Evolutionary conservation across 2,113 vertebrate species (phyloP).

Genomic region (Pachyramphus minor): DNA sequence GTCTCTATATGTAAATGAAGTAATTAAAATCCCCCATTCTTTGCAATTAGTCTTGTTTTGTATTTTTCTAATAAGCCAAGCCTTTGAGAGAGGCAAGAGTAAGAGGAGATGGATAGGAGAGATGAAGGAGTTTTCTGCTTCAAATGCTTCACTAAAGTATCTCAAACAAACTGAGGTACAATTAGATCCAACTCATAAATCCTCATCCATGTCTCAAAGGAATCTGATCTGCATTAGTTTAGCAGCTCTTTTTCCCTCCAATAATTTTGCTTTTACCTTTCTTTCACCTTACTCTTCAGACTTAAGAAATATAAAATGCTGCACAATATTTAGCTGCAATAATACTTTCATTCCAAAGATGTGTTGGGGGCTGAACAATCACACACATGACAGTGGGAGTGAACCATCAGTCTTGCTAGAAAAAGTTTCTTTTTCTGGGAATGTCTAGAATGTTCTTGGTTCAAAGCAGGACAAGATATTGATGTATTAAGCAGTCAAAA

Average conservation of each 20-base stretch:
- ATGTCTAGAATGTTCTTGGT: neutral
- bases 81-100: neutral
- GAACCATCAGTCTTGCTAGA: neutral
- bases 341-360: neutral
- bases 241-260: neutral
- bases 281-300: neutral
- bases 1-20: constrained; percentile 63
- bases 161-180: neutral
- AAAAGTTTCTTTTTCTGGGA: neutral
- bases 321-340: neutral
- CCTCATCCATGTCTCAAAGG: neutral
- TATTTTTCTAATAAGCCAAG: constrained; percentile 39
- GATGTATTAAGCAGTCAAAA: neutral
- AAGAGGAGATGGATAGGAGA: neutral
- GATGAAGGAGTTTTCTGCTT: neutral
- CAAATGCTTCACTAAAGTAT: neutral
- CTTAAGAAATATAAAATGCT: neutral
- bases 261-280: neutral
- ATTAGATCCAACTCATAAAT: neutral
- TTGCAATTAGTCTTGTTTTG: constrained; percentile 48
- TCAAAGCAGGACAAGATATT: neutral
- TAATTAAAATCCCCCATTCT: constrained; percentile 38
- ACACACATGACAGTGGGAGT: neutral
- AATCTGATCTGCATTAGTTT: neutral
- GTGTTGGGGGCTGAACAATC: neutral